phyloP scores from a whole-genome alignment of 2,797 vertebrate species.

The Ptychadena robeensis region DNA sequence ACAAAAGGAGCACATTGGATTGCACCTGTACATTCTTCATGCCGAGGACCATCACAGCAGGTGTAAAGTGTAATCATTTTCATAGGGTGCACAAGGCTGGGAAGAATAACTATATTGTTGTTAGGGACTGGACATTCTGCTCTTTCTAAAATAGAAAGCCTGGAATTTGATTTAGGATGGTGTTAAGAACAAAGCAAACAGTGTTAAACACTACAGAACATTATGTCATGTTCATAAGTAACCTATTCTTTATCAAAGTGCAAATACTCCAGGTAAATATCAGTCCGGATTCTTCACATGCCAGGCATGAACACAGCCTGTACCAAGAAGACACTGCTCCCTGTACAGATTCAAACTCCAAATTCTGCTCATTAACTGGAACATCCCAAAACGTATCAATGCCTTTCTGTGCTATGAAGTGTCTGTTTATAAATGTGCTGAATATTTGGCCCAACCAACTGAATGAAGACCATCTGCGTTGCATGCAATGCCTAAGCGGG shows the following conservation, averaged over 20 bases:
- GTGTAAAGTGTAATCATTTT: slow-evolving; percentile 1
- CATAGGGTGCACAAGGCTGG: neutral
- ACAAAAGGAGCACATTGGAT: neutral
- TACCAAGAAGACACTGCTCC: slow-evolving; percentile 42
- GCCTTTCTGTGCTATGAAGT: neutral
- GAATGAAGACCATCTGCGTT: too few relatives aligned
- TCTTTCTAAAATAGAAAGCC: slow-evolving; percentile 5
- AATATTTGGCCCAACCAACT: too few relatives aligned
- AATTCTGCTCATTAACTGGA: neutral
- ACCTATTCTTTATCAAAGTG: slow-evolving; percentile 70
- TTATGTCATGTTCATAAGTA: slow-evolving; percentile 66
- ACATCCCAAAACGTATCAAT: neutral
- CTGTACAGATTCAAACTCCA: neutral
- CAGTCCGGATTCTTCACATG: slow-evolving; percentile 68
- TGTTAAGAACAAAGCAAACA: slow-evolving; percentile 66
- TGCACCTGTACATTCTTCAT: neutral
- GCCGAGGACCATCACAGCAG: neutral
- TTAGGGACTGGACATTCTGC: neutral
- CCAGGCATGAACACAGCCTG: slow-evolving; percentile 54
- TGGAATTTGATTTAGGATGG: slow-evolving; percentile 45
- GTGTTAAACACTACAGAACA: slow-evolving; percentile 35
- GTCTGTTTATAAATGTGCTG: too few relatives aligned
- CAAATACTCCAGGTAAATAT: slow-evolving; percentile 69
- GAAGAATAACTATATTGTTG: slow-evolving; percentile 14
- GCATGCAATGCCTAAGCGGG: too few relatives aligned